Conservation (phyloP, 2,113 vertebrate species). For the Procapra przewalskii region DNA sequence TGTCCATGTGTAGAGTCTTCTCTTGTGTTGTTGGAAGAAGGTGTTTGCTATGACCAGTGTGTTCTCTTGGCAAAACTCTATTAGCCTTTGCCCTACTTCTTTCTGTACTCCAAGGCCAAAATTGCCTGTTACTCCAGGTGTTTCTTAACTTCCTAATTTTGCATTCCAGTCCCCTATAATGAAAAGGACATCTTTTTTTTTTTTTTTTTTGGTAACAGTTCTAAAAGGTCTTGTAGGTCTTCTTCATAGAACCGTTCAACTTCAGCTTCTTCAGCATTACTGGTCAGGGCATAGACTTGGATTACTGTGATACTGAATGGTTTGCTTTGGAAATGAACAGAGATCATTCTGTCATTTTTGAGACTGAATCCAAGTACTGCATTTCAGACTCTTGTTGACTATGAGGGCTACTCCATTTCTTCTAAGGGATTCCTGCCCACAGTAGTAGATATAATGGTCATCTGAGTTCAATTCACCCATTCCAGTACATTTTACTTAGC, state of each 20-base stretch:
- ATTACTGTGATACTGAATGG: background rate
- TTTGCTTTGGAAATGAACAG: background rate
- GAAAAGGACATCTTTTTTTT: background rate
- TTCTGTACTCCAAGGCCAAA: background rate
- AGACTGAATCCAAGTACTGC: background rate
- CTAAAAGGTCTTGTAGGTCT: background rate
- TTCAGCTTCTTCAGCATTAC: background rate
- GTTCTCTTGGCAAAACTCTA: background rate
- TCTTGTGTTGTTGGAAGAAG: background rate
- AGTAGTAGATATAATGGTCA: background rate
- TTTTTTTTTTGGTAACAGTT: background rate
- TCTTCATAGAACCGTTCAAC: background rate
- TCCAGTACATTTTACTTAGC: fast-evolving
- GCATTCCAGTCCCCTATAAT: background rate
- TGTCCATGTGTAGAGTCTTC: background rate
- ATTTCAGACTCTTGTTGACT: background rate
- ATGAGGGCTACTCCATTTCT: background rate
- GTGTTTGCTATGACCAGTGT: background rate
- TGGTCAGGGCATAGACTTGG: background rate
- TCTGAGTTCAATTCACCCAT: background rate
- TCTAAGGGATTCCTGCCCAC: background rate
- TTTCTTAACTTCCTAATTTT: background rate
- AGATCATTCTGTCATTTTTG: background rate
- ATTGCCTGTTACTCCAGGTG: background rate
- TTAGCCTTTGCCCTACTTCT: background rate